Base-by-base conservation (phyloP, 35 echinoderm and acorn worm genomes). In the Lytechinus variegatus region DNA sequence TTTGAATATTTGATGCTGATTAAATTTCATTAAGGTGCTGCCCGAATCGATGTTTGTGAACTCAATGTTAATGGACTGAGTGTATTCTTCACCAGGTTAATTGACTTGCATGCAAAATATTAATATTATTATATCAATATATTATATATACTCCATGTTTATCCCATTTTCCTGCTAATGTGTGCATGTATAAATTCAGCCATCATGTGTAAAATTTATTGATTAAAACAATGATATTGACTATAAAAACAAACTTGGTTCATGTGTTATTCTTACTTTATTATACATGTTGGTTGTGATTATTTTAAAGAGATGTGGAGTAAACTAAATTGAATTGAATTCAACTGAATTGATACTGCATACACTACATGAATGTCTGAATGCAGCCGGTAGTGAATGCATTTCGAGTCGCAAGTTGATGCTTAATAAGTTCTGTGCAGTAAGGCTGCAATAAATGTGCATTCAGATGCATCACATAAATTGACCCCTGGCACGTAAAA, bases 181-280 rank as follows among this genome's bases (percentile, higher is more conserved):
- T 93, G 92, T 93, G 92, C 92, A 93, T 93, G 92, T 93, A 93
- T 57, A 93, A 93, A 93, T 93, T 93, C 55, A 24, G 54, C 53
- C 53, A 93, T 93, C 54, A 93, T 57, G 54, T 93, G 92, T 93
- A 57, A 54, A 57, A 93, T 57, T 93, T 10, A 56, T 55, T 53
- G 57, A 56, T 55, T 56, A 93, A 90, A 90, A 51, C 29, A 94
- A 94, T 79, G 66, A 79, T n/a, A 24, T 24, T n/a, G 66, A 79
- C 66, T 71, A 13, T n/a, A 1, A 24, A 60, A 8, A 79, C n/a
- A 1, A 79, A 79, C n/a, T n/a, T n/a, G 66, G 21, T 44, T 44
- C 33, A 3, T 24, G 66, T 79, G 19, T 19, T 79, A 24, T 5
- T 24, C n/a, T n/a, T n/a, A n/a, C n/a, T n/a, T n/a, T n/a, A 44